These are phyloP conservation scores for Chlorodrepanis virens DNA, from an alignment of 2,113 vertebrate species.

Conservation along the genomic window DNA sequence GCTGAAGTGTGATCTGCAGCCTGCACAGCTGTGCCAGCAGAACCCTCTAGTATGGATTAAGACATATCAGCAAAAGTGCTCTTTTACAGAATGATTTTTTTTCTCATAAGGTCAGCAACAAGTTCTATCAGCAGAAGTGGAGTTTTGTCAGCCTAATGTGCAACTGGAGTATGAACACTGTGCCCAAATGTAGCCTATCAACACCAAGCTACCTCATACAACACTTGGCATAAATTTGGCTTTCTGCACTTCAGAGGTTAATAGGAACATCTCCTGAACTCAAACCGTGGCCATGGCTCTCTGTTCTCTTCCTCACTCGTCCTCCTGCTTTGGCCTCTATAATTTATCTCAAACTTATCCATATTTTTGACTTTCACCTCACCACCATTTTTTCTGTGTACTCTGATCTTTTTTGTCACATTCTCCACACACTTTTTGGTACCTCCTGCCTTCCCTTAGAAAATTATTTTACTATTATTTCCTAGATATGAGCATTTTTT, in stretches of 20 bases:
- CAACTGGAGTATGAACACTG: neutral
- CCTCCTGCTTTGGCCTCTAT: neutral
- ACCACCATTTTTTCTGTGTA: neutral
- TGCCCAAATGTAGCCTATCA: neutral
- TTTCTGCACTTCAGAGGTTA: neutral
- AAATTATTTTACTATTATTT: neutral
- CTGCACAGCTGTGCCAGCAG: slow-evolving; percentile 43
- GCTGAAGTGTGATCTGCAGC: slow-evolving; percentile 44
- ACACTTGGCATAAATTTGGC: neutral
- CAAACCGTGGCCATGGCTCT: neutral
- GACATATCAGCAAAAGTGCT: slow-evolving; percentile 27
- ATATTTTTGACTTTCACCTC: neutral
- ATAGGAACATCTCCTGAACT: neutral
- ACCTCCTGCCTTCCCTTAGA: neutral
- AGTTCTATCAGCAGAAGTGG: neutral
- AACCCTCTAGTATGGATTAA: slow-evolving; percentile 11
- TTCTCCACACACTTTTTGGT: neutral
- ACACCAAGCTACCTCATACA: neutral
- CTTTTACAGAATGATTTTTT: neutral
- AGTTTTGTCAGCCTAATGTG: neutral
- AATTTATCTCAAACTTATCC: neutral
- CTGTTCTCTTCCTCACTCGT: neutral
- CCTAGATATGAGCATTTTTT: neutral
- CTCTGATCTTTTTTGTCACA: neutral
- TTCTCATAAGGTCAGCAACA: neutral